These are phyloP conservation scores for Junonia oenone DNA, from an alignment of 2,888 invertebrate species.

Conservation along the genomic window DNA sequence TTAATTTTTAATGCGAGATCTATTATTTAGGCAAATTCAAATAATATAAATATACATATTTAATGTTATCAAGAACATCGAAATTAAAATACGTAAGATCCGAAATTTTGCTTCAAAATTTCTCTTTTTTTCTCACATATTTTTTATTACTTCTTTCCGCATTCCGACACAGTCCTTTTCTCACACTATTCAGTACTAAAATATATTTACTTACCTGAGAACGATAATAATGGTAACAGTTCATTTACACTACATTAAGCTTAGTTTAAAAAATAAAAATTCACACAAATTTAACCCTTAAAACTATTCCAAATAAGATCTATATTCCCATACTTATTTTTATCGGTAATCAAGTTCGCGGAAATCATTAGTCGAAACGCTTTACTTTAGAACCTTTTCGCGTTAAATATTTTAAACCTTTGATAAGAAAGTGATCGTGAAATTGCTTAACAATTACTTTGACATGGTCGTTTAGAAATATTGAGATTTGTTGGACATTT, in stretches of 20 bases:
- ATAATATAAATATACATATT: too few species aligned
- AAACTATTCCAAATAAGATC: neutral
- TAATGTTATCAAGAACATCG: too few species aligned
- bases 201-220: neutral
- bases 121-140: neutral
- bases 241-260: neutral
- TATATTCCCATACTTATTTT: neutral
- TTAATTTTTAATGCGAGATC: too few species aligned
- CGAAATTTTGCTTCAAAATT: neutral
- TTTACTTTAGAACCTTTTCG: constrained; percentile 9
- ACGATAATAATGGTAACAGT: neutral
- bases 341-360: constrained; percentile 6
- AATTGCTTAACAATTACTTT: neutral
- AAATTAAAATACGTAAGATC: neutral
- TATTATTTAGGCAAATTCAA: too few species aligned
- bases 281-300: neutral
- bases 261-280: neutral
- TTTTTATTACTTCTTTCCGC: neutral
- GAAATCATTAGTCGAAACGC: constrained; percentile 18
- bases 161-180: neutral
- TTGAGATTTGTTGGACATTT: neutral
- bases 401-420: constrained; percentile 6
- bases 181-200: neutral
- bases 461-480: neutral
- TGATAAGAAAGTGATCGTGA: neutral